Base-by-base conservation (phyloP, 2,113 vertebrate species). In the Dipodomys merriami region DNA sequence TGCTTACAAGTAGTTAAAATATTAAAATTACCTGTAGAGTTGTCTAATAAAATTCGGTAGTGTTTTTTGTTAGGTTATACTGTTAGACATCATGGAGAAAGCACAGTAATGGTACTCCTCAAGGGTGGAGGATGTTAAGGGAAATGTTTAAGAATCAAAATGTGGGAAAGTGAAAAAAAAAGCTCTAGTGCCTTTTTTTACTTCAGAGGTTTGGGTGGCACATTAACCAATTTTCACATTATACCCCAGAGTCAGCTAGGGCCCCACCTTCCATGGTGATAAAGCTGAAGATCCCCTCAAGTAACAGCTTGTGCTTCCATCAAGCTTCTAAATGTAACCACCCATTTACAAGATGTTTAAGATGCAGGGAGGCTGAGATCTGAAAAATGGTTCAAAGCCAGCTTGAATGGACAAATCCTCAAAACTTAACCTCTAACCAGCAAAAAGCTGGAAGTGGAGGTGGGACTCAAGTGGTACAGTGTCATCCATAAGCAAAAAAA, bases 41-140 rank as follows among this genome's bases (percentile, higher is more conserved):
- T 86, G 46, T 79, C 83, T 89, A 94, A 73, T 65, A 18, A 30
- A 83, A 12, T 88, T 85, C 12, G 72, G 46, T 30, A 60, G 23
- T 81, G 19, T 71, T 88, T 93, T 85, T 83, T 35, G 49, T 39
- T 82, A 57, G 83, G 20, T 68, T 86, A 83, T n/a, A 53, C 8
- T 33, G 8, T 84, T 60, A 53, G 23, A 30, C 10, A 39, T 23
- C 39, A 20, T 22, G 7, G 29, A 9, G 10, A 85, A 92, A 88
- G 60, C 46, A 88, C 83, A 95, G 4, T 80, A 76, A 49, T 9
- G 8, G 49, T 57, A 16, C 15, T 57, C 12, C 53, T 13, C 53
- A 57, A 57, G 53, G 53, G 53, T 57, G 53, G 53, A 16, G 15
- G 16, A 57, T 57, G 53, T 57, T 18, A 57, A 57, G 15, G 15